Evolutionary conservation across 2,113 vertebrate genomes (phyloP), one percentile per base, ranked within the genome.

Genomic region (Cephalopterus ornatus): DNA sequence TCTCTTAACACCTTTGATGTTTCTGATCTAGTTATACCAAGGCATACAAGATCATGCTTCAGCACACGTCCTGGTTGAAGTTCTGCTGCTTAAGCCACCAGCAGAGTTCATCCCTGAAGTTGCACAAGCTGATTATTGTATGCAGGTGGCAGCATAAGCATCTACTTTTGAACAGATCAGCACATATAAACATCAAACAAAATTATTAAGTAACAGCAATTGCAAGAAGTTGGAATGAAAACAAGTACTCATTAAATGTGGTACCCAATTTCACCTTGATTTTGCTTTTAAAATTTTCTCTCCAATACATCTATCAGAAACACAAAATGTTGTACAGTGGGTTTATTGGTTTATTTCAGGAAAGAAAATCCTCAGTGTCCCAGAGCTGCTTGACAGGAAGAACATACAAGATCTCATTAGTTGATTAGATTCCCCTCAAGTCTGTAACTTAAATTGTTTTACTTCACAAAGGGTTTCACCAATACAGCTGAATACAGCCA

Each of bases 121-220:
- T 97, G 92, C 91, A 95, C 94, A 97, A 83, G 33, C 92, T 63
- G 65, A 67, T 74, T 81, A 74, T 32, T 85, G 84, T 95, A 91
- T 94, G 91, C 94, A 96, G 95, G 94, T 95, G 93, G 94, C 95
- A 95, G 95, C 95, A 95, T 18, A 97, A 95, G 93, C 95, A 95
- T 87, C 95, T 75, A 27, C 76, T 89, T 94, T 67, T 80, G n/a
- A 85, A 66, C 30, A 74, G 47, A 88, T 14, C 42, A 61, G 65
- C 39, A 74, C 2, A 2, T 32, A 32, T 9, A 50, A 81, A 88
- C 50, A 30, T 46, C 71, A 87, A 67, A 20, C 23, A 86, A 92
- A 86, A 81, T 12, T 3, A 72, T 50, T 17, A 81, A 56, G 37
- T 44, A 88, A 76, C 5, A 82, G 56, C 52, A 65, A n/a, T 32